These are phyloP conservation scores for Micrasema minimum DNA, from an alignment of 1,140 invertebrate species.

Conservation along the genomic window DNA sequence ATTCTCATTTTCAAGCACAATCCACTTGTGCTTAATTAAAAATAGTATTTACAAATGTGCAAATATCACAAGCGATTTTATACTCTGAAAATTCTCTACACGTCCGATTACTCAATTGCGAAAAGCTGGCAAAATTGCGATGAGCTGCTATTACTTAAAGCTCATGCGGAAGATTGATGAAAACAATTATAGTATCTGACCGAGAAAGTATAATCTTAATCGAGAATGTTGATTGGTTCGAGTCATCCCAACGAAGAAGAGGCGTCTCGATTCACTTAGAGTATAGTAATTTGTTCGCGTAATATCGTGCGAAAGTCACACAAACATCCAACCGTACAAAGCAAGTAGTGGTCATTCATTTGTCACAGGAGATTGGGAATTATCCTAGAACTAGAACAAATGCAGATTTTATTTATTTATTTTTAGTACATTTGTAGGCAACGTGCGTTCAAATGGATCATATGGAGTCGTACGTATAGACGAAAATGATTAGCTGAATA, in stretches of 20 bases:
- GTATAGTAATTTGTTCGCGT: slow-evolving; percentile 3
- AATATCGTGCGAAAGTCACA: not conserved
- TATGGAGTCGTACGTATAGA: too few species aligned
- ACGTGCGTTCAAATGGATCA: too few species aligned
- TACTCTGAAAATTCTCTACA: slow-evolving; percentile 32
- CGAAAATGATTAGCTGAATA: too few species aligned
- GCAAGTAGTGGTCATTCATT: slow-evolving; percentile 23
- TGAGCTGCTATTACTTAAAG: slow-evolving; percentile 16
- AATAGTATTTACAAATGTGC: too few species aligned
- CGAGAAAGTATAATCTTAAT: slow-evolving; percentile 12
- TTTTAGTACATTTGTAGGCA: too few species aligned
- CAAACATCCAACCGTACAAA: slow-evolving; percentile 7
- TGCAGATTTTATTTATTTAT: too few species aligned
- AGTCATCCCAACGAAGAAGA: slow-evolving; percentile 1
- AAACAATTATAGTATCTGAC: slow-evolving; percentile 3
- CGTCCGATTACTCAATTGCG: slow-evolving; percentile 13
- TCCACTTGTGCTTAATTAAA: too few species aligned
- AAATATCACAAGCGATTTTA: too few species aligned
- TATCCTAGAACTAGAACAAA: not conserved
- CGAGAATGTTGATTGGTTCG: slow-evolving; percentile 8
- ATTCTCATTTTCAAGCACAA: too few species aligned
- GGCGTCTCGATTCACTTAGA: slow-evolving; percentile 19
- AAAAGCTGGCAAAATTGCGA: slow-evolving; percentile 8
- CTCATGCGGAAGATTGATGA: not conserved
- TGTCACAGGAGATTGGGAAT: slow-evolving; percentile 31